Conservation (phyloP, 2,888 invertebrate genomes). For the Cordylochernes scorpioides region DNA sequence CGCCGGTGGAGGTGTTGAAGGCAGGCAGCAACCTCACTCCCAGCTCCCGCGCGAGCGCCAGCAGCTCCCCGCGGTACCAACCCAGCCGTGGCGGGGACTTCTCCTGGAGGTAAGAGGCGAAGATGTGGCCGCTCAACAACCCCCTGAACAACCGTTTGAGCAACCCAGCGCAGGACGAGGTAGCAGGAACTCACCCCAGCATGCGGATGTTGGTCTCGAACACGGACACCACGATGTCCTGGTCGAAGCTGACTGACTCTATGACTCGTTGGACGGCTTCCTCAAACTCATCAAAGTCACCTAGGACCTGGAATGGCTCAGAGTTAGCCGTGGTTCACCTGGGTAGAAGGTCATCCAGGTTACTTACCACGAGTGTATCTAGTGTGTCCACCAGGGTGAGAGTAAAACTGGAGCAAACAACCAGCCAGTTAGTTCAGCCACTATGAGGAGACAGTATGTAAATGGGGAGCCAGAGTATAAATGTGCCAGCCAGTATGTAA, state of each 20-base stretch:
- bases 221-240: conserved; percentile 78
- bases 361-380: conserved; percentile 53
- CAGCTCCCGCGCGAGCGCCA: conserved; percentile 68
- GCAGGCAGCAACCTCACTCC: conserved; percentile 80
- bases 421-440: too few species aligned
- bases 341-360: conserved; percentile 1
- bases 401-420: conserved; percentile 48
- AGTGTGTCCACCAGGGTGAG: conserved; percentile 77
- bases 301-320: conserved; percentile 33
- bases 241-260: conserved; percentile 64
- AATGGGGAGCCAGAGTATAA: too few species aligned
- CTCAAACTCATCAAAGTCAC: conserved; percentile 81
- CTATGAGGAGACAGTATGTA: too few species aligned
- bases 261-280: conserved; percentile 60
- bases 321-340: background rate
- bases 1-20: conserved; percentile 87
- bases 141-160: conserved; percentile 43
- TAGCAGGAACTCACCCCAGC: conserved; percentile 50
- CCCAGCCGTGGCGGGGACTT: conserved; percentile 37
- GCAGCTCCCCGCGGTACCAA: conserved; percentile 65
- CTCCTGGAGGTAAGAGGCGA: conserved; percentile 51
- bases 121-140: conserved; percentile 64
- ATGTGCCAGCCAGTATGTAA: too few species aligned
- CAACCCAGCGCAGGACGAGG: too few species aligned
- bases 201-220: conserved; percentile 95